phyloP scores from a whole-genome alignment of 2,797 vertebrate genomes.

The Phylloscopus collybita region DNA sequence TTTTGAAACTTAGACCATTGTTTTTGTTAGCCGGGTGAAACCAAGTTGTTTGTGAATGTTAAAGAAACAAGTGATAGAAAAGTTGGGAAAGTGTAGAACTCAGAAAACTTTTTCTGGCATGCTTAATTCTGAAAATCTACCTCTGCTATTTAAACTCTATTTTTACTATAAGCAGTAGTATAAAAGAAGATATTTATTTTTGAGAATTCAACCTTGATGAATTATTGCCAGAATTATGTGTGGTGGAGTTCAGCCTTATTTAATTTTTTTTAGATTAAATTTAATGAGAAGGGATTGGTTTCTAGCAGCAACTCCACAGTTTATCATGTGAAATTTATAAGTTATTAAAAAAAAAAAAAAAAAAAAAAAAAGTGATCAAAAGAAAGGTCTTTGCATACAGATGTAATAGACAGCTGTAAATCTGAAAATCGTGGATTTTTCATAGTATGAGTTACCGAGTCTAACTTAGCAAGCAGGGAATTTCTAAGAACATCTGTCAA shows the following conservation, averaged over 20 bases:
- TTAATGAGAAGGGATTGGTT: background rate
- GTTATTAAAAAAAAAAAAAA: background rate
- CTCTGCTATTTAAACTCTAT: background rate
- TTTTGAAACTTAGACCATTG: background rate
- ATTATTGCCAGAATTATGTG: background rate
- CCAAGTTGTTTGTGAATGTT: background rate
- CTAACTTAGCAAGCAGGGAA: background rate
- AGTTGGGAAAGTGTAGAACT: background rate
- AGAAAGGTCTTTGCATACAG: background rate
- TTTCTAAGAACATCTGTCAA: background rate
- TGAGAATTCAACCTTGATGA: background rate
- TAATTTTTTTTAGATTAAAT: background rate
- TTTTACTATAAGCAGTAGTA: background rate
- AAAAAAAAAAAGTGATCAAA: background rate
- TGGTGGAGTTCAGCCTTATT: background rate
- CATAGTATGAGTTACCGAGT: background rate
- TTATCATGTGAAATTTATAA: background rate
- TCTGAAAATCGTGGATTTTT: background rate
- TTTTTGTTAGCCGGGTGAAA: background rate
- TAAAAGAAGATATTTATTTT: background rate
- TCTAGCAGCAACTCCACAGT: background rate
- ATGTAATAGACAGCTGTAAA: background rate
- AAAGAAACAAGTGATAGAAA: background rate
- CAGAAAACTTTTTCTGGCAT: background rate
- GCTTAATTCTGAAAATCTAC: background rate